phyloP scores from a whole-genome alignment of 2,888 invertebrate species.

The Plemyria rubiginata region DNA sequence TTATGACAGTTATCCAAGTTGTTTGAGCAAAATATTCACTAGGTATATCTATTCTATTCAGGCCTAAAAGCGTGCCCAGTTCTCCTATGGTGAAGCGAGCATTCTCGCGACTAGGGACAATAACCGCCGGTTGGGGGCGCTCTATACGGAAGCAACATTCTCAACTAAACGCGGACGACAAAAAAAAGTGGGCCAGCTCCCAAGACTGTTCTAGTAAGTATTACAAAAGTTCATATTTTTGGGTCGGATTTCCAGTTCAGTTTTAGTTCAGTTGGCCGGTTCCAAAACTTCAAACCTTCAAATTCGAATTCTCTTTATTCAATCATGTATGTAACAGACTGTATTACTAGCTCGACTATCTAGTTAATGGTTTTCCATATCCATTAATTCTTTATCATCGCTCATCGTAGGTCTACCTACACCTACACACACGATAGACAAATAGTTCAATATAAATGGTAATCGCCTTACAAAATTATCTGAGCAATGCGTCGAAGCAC shows the following conservation, averaged over 20 bases:
- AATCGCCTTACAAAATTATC: conserved; percentile 9
- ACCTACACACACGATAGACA: background rate
- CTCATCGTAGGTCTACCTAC: no score
- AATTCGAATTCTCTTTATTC: no score
- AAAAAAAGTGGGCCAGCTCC: conserved; percentile 96
- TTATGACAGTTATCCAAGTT: no score
- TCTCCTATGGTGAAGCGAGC: conserved; percentile 97
- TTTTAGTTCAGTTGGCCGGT: no score
- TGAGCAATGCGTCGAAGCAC: conserved; percentile 2
- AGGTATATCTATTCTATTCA: conserved; percentile 54
- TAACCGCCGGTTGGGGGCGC: conserved; percentile 95
- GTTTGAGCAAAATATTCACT: no score
- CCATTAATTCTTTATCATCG: no score
- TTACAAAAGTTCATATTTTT: background rate
- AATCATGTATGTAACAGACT: no score
- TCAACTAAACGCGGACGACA: conserved; percentile 92
- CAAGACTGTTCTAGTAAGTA: conserved; percentile 95
- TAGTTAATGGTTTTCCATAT: no score
- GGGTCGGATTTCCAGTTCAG: no score
- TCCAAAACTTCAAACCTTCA: no score
- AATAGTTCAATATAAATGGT: background rate
- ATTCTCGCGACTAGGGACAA: conserved; percentile 94
- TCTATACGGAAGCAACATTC: conserved; percentile 94
- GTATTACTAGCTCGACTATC: no score
- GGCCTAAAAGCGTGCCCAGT: conserved; percentile 96